These are phyloP conservation scores for Steinernema scapterisci DNA, from an alignment of 2,888 invertebrate species.

Conservation along the genomic window DNA sequence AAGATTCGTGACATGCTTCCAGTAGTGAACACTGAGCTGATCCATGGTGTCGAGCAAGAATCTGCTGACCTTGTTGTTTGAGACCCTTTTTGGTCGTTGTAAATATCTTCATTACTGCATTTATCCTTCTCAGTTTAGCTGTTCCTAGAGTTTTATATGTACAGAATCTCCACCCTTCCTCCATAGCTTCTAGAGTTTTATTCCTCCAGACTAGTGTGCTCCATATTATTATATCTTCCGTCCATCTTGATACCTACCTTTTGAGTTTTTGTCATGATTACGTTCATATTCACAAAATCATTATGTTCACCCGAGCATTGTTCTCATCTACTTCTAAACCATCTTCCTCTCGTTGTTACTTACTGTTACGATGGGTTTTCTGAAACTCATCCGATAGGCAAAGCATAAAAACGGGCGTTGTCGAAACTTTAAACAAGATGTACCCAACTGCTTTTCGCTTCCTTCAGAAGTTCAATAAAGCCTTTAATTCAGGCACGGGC, in stretches of 20 bases:
- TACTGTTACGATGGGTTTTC: background rate
- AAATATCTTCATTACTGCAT: background rate
- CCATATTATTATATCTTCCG: too few species aligned
- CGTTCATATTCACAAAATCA: too few species aligned
- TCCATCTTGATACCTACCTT: too few species aligned
- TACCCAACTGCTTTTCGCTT: too few species aligned
- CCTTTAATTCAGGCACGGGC: background rate
- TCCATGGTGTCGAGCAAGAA: background rate
- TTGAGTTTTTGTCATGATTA: too few species aligned
- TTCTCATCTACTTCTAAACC: background rate
- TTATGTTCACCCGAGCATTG: background rate
- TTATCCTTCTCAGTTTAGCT: background rate
- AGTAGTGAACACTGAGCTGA: background rate
- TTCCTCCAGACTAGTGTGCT: background rate
- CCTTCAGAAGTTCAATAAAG: background rate
- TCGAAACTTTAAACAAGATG: too few species aligned
- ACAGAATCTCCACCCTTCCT: background rate
- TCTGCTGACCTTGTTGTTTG: constrained; percentile 6
- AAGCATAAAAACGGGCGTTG: too few species aligned
- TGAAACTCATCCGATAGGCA: background rate
- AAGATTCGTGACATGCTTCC: constrained; percentile 80
- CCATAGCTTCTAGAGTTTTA: constrained; percentile 6
- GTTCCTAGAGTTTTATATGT: constrained; percentile 15
- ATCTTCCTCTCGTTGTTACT: background rate
- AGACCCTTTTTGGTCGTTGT: constrained; percentile 1